Evolutionary conservation across 2,888 invertebrate species (phyloP), one percentile per base, ranked within the genome.

Genomic region (Melieria omissa): DNA sequence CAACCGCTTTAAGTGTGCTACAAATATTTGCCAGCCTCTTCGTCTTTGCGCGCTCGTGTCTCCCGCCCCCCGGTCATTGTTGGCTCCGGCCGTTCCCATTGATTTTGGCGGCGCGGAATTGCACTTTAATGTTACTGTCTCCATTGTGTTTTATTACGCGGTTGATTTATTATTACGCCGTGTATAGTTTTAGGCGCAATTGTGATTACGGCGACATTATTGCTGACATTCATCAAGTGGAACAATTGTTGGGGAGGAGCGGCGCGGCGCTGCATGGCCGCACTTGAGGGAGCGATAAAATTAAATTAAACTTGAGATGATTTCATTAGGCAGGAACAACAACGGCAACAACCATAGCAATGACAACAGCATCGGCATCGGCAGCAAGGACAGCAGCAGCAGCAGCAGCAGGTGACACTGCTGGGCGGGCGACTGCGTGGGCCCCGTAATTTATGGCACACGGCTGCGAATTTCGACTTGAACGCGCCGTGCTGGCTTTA

Each of bases 261-360:
- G 29, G 29, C 29, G 29, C 29, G 29, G 29, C 29, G 29, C 29
- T 29, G 29, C 29, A 29, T 29, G 41, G 4, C 12, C 49, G 14
- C 55, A 64, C 80, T 82, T 81, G 72, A 77, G 80, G 80, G 82
- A 73, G 71, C 74, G 76, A 82, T 80, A 81, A 81, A 80, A 81
- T 82, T 82, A 82, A 81, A 81, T 81, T 80, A 79, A 80, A 76
- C 77, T 75, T 80, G 78, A 82, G 81, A 81, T 83, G 82, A 82
- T 77, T 82, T 79, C 82, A 77, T 81, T 81, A 80, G 55, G 60
- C 14, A 47, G 29, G 16, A 55, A 67, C 16, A 49, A 52, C 45
- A 29, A 29, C 29, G 29, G 29, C 29, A 29, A 29, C 29, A 29
- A 29, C 29, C 2, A 29, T 29, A 29, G 29, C 29, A 29, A 29